Base-by-base conservation (phyloP, 2,797 vertebrate genomes). In the Protonibea diacanthus region DNA sequence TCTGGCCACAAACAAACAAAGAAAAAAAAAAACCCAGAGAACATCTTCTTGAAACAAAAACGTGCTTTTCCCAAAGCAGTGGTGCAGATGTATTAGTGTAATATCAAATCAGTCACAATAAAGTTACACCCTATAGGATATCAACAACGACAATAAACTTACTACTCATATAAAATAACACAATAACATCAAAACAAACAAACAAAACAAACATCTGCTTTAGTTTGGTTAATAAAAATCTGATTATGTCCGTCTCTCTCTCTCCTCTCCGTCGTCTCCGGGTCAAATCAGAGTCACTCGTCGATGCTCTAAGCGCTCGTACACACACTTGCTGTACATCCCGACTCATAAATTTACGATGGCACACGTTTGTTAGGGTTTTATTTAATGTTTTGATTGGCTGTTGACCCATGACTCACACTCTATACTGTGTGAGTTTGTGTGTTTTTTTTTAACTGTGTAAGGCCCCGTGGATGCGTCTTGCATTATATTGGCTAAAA, bases 171-270 rank as follows among this genome's bases (percentile, higher is more conserved):
- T 89, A 92, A 93, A 94, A 93, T 86, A 93, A 90, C 80, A 91
- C 86, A 89, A 83, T 78, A 85, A 88, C 76, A 86, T 86, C 80
- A 84, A 86, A 81, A 33, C 33, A 33, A 33, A 33, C 33, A 33
- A 33, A 33, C 2, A 33, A 33, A 33, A 33, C 33, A 33, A 86
- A 86, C 86, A 81, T 89, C 80, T 86, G 66, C 89, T 94, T 93
- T 95, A 95, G 93, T 94, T 94, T 93, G 93, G 93, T 95, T 94
- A 95, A 94, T 94, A 93, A 86, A 33, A 90, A 85, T 93, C 74
- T 84, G 90, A 92, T 92, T 82, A 91, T 78, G 85, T 91, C 89
- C 83, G 76, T 92, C 75, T 80, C 67, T 86, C 86, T 82, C 86
- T 86, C 86, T 80, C 69, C 67, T 85, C 86, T 82, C 86, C 76